Conservation (phyloP, 2,797 vertebrate species). For the Pyrrhura leucotis region DNA sequence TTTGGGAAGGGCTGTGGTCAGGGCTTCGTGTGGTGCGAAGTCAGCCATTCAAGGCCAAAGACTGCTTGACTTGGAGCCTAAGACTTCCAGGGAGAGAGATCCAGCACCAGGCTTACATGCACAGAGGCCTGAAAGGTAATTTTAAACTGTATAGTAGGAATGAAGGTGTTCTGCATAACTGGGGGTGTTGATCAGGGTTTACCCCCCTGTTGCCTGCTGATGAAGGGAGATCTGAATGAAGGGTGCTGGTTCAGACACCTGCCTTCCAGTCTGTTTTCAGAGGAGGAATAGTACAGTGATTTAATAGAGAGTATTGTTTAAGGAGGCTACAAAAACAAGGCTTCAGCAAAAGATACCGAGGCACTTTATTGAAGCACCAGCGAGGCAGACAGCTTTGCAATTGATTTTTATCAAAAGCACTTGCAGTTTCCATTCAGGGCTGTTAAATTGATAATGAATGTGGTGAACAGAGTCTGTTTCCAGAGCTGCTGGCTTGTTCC, state of each 20-base stretch:
- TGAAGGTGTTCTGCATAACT: background rate
- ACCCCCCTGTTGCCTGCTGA: background rate
- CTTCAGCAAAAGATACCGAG: conserved; percentile 46
- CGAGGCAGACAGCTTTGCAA: conserved; percentile 50
- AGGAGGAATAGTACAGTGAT: background rate
- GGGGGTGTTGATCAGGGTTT: background rate
- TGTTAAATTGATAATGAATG: conserved; percentile 56
- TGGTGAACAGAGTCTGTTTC: conserved; percentile 15
- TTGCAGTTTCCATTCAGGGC: conserved; percentile 51
- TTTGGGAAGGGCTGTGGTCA: background rate
- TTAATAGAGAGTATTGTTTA: conserved; percentile 10
- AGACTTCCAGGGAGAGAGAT: background rate
- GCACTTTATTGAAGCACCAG: conserved; percentile 44
- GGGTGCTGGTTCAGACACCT: background rate
- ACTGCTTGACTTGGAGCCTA: background rate
- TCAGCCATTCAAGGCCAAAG: background rate
- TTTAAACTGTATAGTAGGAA: background rate
- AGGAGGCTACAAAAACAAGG: conserved; percentile 35
- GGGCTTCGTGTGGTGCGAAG: background rate
- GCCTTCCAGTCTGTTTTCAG: background rate
- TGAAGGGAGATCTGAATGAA: background rate
- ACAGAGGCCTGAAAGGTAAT: background rate
- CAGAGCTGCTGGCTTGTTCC: conserved; percentile 3
- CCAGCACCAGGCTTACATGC: background rate
- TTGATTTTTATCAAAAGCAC: conserved; percentile 64